Evolutionary conservation across 1,140 invertebrate genomes (phyloP), one percentile per base, ranked within the genome.

Genomic region (Drosophila suzukii): DNA sequence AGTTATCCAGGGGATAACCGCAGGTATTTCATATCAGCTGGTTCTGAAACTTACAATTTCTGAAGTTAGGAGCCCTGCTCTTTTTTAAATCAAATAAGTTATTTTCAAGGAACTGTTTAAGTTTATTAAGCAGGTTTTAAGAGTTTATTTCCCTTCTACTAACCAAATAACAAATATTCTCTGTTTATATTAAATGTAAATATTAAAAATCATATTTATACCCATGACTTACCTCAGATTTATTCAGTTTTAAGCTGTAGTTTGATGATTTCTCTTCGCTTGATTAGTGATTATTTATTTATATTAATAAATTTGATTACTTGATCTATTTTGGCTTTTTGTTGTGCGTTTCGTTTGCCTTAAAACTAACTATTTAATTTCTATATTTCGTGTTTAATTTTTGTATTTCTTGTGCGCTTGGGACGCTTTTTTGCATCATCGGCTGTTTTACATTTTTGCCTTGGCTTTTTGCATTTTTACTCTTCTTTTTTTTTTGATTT

Each of bases 341-440:
- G 15, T 78, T 85, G 81, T 85, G 81, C 81, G 81, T 81, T 78
- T 84, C 60, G 57, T 61, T 85, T 74, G 51, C 56, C 68, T 50
- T 57, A 57, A 55, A 20, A 27, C 58, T 75, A 67, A 50, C 41
- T 36, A 38, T 39, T 61, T 32, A 57, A 27, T 74, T 62, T 54
- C 39, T 59, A 39, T 41, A 24, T 46, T 58, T 62, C 58, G 46
- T 59, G 27, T 53, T 41, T 49, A 20, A 34, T 49, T 47, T 5
- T 47, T 51, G 24, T 38, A 17, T 46, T 47, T 55, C 17, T 62
- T 77, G 56, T 77, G 75, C 75, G 66, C 39, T 79, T 60, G 32
- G 51, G 30, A 46, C 24, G 38, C 57, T 46, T 34, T 34, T 66
- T 46, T 15, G 34, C 38, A 36, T 56, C 27, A 32, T 53, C 17